These are phyloP conservation scores for Pantherophis guttatus DNA, from an alignment of 2,113 vertebrate species.

Conservation along the genomic window DNA sequence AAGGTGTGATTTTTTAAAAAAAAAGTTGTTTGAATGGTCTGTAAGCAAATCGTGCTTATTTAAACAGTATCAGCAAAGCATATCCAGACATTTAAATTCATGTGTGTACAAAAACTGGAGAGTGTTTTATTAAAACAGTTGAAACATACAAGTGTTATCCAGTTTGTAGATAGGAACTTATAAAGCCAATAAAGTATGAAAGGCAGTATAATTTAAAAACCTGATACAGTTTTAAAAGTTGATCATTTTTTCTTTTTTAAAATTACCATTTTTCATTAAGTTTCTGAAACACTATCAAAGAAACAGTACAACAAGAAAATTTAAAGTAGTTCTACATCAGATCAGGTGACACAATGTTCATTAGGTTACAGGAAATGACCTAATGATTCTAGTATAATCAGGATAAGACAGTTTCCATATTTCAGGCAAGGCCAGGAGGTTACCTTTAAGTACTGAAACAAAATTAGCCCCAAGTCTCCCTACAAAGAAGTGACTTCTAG, in stretches of 20 bases:
- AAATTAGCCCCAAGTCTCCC: slow-evolving; percentile 61
- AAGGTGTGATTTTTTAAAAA: slow-evolving; percentile 12
- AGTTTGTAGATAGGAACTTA: slow-evolving; percentile 64
- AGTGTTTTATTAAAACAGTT: slow-evolving; percentile 73
- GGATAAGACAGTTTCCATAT: slow-evolving; percentile 15
- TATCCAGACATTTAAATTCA: slow-evolving; percentile 68
- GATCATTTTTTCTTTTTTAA: slow-evolving; percentile 50
- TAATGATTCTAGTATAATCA: background rate
- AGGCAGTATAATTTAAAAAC: slow-evolving; percentile 66
- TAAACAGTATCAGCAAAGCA: slow-evolving; percentile 68
- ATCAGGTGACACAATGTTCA: background rate
- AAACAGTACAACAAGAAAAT: slow-evolving; percentile 64
- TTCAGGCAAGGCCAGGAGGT: slow-evolving; percentile 64
- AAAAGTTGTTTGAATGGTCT: slow-evolving; percentile 48
- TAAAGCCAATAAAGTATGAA: slow-evolving; percentile 70
- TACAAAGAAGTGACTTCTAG: slow-evolving; percentile 52
- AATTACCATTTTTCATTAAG: slow-evolving; percentile 49
- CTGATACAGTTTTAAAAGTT: slow-evolving; percentile 61
- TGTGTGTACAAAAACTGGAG: slow-evolving; percentile 71
- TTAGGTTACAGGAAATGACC: slow-evolving; percentile 12
- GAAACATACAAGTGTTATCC: slow-evolving; percentile 69
- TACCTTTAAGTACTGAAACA: slow-evolving; percentile 60
- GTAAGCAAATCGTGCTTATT: slow-evolving; percentile 56
- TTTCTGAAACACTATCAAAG: slow-evolving; percentile 63
- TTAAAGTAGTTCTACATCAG: slow-evolving; percentile 60